Base-by-base conservation (phyloP, 2,888 invertebrate species). In the Lobophora halterata region DNA sequence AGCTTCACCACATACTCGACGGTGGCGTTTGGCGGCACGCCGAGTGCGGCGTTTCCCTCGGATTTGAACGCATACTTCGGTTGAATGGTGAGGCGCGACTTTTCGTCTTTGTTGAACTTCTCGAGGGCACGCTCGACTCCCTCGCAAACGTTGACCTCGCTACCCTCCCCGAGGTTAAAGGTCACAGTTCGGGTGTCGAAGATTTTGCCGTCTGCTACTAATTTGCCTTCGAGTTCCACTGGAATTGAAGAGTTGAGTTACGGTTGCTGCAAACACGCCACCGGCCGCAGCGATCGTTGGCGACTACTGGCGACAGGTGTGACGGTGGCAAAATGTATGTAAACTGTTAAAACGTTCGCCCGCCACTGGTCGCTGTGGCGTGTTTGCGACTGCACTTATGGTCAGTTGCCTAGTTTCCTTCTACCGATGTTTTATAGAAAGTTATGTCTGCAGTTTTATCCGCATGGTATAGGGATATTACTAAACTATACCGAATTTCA, bases 141-240 rank as follows among this genome's bases (percentile, higher is more conserved):
- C 32, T 92, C 91, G 17, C 95, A 90, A 13, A 99, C 79, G 43
- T 92, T 92, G 29, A 80, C 77, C 45, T 94, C 94, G 34, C 83
- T 88, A 4, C 96, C 97, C 78, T 98, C 98, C 0, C 98, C 98
- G 9, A 97, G 82, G 7, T 88, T 79, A 77, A 98, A 99, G 12
- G 91, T 90, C 0, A 97, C 90, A 23, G 95, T 93, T 54, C 95
- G 89, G 8, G 94, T 93, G 60, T 98, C 97, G 75, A 97, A 96
- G 0, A 89, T 92, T 33, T 92, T 89, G 55, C 91, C 90, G 42
- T 83, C 90, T 1, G 94, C 93, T 3, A 65, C 49, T 1, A 86
- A 49, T 39, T 65, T 76, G 7, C 88, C 88, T 61, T 91, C 88
- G 17, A 96, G 67, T 61, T 94, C 93, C 46, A 96, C 95, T 95